phyloP scores from a whole-genome alignment of 2,113 vertebrate species.

The Puntigrus tetrazona region DNA sequence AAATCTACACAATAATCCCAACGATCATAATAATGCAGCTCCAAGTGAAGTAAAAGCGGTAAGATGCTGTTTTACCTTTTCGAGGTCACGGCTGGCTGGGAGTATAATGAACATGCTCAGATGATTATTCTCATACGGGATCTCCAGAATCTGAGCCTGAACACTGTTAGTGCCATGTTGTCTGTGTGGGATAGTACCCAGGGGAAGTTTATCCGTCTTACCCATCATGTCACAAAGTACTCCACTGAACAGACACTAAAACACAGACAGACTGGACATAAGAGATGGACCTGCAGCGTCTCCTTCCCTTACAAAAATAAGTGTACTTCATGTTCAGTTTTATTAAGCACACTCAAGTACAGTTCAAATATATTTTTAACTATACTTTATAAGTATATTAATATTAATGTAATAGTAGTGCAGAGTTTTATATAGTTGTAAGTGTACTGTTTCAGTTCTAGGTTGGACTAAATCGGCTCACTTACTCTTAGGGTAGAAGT shows the following conservation, averaged over 20 bases:
- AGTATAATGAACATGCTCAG: not conserved
- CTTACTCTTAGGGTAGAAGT: too few relatives aligned
- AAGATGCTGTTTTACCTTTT: not conserved
- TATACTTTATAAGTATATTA: not conserved
- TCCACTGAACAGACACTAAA: not conserved
- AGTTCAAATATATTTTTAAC: not conserved
- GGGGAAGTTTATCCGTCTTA: accelerated
- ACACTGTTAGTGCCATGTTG: too few relatives aligned
- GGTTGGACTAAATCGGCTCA: too few relatives aligned
- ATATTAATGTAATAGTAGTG: too few relatives aligned
- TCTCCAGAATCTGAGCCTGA: not conserved
- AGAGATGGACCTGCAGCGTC: not conserved
- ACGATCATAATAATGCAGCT: not conserved
- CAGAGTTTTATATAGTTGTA: too few relatives aligned
- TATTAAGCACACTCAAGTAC: not conserved
- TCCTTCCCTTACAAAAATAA: not conserved
- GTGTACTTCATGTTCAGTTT: not conserved
- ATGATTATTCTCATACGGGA: not conserved
- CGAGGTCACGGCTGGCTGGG: not conserved
- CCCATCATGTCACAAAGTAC: accelerated
- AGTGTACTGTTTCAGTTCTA: too few relatives aligned
- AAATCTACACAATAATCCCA: not conserved
- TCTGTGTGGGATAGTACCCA: not conserved
- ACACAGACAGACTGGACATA: not conserved
- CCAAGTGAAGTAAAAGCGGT: not conserved